Evolutionary conservation across 2,888 invertebrate species (phyloP).

Genomic region (Meiosimyza platycephala): DNA sequence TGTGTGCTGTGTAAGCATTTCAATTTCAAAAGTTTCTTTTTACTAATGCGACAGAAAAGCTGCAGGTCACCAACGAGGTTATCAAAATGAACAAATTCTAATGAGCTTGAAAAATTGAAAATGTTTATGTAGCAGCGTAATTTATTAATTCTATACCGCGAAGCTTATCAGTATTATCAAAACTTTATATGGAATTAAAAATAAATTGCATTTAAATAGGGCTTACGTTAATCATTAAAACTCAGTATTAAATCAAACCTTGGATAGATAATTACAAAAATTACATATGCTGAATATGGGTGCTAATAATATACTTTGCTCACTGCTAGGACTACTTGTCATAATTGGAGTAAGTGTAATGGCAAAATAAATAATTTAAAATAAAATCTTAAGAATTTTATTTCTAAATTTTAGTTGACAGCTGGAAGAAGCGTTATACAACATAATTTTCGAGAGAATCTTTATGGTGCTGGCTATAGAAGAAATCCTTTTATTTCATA

Average conservation of each 20-base stretch:
- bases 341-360: slow-evolving; percentile 3
- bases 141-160: no score
- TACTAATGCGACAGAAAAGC: no score
- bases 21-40: no score
- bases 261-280: not conserved
- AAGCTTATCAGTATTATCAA: no score
- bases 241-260: slow-evolving; percentile 8
- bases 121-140: no score
- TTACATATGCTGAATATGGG: not conserved
- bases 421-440: not conserved
- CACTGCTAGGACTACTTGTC: not conserved
- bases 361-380: not conserved
- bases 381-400: not conserved
- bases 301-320: not conserved
- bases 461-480: not conserved
- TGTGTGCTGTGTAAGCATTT: no score
- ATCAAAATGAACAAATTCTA: no score
- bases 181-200: no score
- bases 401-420: not conserved
- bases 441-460: not conserved
- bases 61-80: no score
- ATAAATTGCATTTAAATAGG: no score
- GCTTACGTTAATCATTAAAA: not conserved
- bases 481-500: no score
- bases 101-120: no score